phyloP scores from a whole-genome alignment of 1,140 invertebrate genomes.

The Drosophila dunni region DNA sequence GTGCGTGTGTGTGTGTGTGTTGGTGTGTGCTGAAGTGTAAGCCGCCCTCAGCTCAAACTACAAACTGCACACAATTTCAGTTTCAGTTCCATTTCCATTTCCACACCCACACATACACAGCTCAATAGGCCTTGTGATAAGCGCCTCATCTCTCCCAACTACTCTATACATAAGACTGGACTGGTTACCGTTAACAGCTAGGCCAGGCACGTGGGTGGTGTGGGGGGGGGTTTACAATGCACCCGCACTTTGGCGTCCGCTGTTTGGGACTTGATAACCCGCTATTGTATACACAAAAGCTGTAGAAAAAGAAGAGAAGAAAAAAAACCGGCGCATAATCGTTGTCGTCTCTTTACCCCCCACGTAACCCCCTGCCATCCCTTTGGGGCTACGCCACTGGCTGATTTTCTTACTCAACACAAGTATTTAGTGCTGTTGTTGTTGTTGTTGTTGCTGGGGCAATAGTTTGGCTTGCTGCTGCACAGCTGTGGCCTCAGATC shows the following conservation, averaged over 20 bases:
- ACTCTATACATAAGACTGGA: background rate
- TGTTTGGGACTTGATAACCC: constrained; percentile 79
- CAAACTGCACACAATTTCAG: constrained; percentile 25
- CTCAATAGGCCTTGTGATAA: constrained; percentile 58
- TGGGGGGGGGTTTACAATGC: constrained; percentile 30
- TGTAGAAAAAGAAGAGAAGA: constrained; percentile 5
- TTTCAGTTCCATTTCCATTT: constrained; percentile 43
- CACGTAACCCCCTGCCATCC: background rate
- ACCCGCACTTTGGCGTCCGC: constrained; percentile 48
- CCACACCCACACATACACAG: constrained; percentile 17
- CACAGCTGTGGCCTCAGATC: constrained; percentile 36
- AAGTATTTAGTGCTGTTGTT: constrained; percentile 18
- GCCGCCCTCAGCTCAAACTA: constrained; percentile 43
- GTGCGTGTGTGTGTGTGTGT: constrained; percentile 43
- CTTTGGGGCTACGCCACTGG: constrained; percentile 2
- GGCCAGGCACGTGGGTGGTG: too few relatives aligned
- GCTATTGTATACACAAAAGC: constrained; percentile 79
- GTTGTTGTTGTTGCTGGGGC: constrained; percentile 22
- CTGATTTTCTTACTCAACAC: constrained; percentile 35
- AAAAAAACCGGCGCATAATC: constrained; percentile 72
- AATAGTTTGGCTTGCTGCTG: constrained; percentile 10
- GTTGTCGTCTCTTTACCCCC: constrained; percentile 24
- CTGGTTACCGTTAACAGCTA: constrained; percentile 1
- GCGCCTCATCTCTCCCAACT: constrained; percentile 15
- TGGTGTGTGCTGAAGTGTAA: constrained; percentile 52